Base-by-base conservation (phyloP, 2,113 vertebrate genomes). In the Physeter macrocephalus region DNA sequence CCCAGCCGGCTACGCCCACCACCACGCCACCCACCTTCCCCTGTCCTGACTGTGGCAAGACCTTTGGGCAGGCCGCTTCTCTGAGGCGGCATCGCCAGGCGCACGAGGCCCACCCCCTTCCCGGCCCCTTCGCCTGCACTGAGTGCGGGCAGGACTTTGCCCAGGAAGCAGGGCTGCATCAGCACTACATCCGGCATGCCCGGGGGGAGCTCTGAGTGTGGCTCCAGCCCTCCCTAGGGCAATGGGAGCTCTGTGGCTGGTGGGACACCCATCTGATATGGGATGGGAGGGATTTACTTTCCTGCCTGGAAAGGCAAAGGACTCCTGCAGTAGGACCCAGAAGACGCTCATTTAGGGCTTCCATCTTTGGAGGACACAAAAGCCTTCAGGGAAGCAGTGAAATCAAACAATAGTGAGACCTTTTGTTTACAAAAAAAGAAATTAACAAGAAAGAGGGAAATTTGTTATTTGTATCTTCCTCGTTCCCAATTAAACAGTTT, bases 11-110 rank as follows among this genome's bases (percentile, higher is more conserved):
- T 71, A 18, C 90, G 98, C 98, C 1, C 41, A n/a, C 98, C 97
- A 0, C 98, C 98, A 94, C 98, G 43, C 99, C 98, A 96, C 98
- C 98, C 5, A 91, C 99, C 10, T 99, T 99, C 97, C 97, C 96
- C 90, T 99, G 99, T 87, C 97, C 74, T 8, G 98, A 99, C 83
- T 99, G 99, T 39, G 99, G 99, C 36, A 99, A 99, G 93, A 98
- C 98, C 92, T 99, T 99, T 89, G 99, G 99, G 62, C 99, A 99
- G 97, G 98, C 98, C 0, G 98, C 99, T 20, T 99, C 97, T 94
- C 87, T 94, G 72, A 93, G 95, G 20, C 99, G 98, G 86, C 99
- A 99, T 80, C 98, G 99, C 94, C 98, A 97, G 86, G 98, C 41
- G 97, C 99, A 96, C 98, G 99, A 97, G 98, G 98, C 82, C 94